Evolutionary conservation across 1,140 invertebrate genomes (phyloP).

Genomic region (Drosophila melanogaster): Release_6_plus_ISO1_MT NT_033777.3:29281501-29282000

Average conservation of each 20-base stretch:
- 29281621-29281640: slow-evolving; percentile 6
- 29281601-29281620: slow-evolving; percentile 3
- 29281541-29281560: slow-evolving; percentile 55
- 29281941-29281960: slow-evolving; percentile 4
- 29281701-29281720: slow-evolving; percentile 32
- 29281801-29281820: no score
- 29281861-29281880: background rate
- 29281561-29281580: slow-evolving; percentile 77
- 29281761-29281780: background rate
- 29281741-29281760: background rate
- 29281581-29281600: slow-evolving; percentile 63
- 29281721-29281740: slow-evolving; percentile 15
- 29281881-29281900: background rate
- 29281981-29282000: slow-evolving; percentile 65
- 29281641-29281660: slow-evolving; percentile 32
- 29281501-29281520: slow-evolving; percentile 72
- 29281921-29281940: slow-evolving; percentile 8
- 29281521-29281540: slow-evolving; percentile 41
- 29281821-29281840: no score
- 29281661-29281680: slow-evolving; percentile 18
- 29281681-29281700: slow-evolving; percentile 45
- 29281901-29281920: slow-evolving; percentile 3
- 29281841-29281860: background rate
- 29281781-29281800: no score
- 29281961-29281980: slow-evolving; percentile 30